These are phyloP conservation scores for Polyodon spathula DNA, from an alignment of 2,113 vertebrate species.

Conservation along the genomic window DNA sequence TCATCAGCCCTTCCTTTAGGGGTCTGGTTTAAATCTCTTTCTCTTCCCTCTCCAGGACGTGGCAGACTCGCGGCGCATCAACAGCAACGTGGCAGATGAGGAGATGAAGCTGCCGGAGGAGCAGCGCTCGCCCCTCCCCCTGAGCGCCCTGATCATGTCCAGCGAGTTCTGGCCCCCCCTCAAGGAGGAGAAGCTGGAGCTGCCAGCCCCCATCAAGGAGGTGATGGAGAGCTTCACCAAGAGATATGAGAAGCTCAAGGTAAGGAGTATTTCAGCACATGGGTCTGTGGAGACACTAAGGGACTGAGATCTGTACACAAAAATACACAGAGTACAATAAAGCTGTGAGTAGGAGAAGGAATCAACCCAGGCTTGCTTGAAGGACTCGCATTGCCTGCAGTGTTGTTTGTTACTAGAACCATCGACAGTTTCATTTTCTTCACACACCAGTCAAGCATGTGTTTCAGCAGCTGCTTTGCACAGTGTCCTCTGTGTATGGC, in stretches of 20 bases:
- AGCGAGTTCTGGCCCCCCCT: conserved; percentile 94
- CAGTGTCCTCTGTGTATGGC: too few relatives aligned
- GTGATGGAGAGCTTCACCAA: conserved; percentile 86
- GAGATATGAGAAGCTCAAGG: conserved; percentile 95
- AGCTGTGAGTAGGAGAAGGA: too few relatives aligned
- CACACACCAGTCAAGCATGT: too few relatives aligned
- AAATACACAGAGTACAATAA: too few relatives aligned
- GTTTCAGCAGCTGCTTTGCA: too few relatives aligned
- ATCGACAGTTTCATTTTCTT: too few relatives aligned
- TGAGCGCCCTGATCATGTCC: conserved; percentile 82
- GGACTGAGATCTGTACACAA: not conserved
- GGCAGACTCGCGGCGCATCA: conserved; percentile 89
- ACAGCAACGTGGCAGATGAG: conserved; percentile 85
- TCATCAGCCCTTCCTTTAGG: too few relatives aligned
- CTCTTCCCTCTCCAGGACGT: conserved; percentile 67
- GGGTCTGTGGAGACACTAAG: not conserved
- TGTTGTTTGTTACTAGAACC: too few relatives aligned
- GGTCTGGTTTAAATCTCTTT: not conserved
- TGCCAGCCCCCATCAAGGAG: conserved; percentile 68
- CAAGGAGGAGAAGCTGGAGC: conserved; percentile 94
- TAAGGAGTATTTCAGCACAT: too few relatives aligned
- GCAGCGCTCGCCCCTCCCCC: conserved; percentile 65
- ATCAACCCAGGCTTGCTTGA: too few relatives aligned
- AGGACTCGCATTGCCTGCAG: too few relatives aligned
- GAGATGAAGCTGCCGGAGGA: conserved; percentile 71